phyloP scores from a whole-genome alignment of 2,888 invertebrate genomes.

The Pandemis heparana region DNA sequence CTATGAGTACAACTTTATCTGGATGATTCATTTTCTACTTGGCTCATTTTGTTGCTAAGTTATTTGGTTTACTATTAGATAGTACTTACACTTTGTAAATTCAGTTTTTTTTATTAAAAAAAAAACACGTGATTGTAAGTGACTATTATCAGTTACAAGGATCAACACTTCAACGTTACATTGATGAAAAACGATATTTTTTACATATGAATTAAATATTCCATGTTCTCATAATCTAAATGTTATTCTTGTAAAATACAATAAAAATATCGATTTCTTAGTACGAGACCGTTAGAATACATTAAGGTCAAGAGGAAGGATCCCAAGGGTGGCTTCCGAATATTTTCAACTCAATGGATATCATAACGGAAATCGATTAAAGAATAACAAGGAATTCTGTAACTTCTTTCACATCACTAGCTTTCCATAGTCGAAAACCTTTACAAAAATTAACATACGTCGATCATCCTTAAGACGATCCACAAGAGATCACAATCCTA shows the following conservation, averaged over 20 bases:
- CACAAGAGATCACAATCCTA: slow-evolving; percentile 70
- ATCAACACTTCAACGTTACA: slow-evolving; percentile 7
- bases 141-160: background rate
- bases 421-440: slow-evolving; percentile 63
- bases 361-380: slow-evolving; percentile 77
- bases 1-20: too few relatives aligned
- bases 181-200: slow-evolving; percentile 25
- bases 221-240: slow-evolving; percentile 33
- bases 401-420: slow-evolving; percentile 57
- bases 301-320: slow-evolving; percentile 65
- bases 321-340: slow-evolving; percentile 54
- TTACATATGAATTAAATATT: slow-evolving; percentile 41
- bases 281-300: slow-evolving; percentile 67
- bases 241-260: slow-evolving; percentile 38
- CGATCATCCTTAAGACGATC: slow-evolving; percentile 79
- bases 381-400: slow-evolving; percentile 75
- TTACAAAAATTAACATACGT: slow-evolving; percentile 79
- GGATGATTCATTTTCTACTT: too few relatives aligned
- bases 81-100: too few relatives aligned
- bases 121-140: background rate
- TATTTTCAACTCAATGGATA: slow-evolving; percentile 72
- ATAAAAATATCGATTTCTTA: slow-evolving; percentile 59
- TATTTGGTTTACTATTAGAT: too few relatives aligned
- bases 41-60: too few relatives aligned
- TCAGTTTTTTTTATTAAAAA: too few relatives aligned